Evolutionary conservation across 2,113 vertebrate species (phyloP), one percentile per base, ranked within the genome.

Genomic region (Tupaia tana): DNA sequence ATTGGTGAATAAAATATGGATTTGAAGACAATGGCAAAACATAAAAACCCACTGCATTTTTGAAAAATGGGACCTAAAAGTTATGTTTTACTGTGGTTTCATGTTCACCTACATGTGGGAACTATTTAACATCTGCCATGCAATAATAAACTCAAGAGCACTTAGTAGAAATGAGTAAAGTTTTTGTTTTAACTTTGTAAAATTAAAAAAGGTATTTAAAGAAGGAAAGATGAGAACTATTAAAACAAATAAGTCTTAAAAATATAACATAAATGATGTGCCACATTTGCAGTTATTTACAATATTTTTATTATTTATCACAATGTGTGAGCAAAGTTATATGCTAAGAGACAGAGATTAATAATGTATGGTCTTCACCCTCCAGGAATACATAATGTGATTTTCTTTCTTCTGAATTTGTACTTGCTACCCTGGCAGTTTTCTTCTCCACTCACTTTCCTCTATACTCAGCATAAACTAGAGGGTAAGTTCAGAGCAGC

Each of bases 271-370:
- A 73, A 85, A 67, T 77, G n/a, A 71, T 70, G 29, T 22, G 24
- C 6, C 70, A 15, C 25, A 61, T 89, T 96, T 94, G 9, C 14
- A 86, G 22, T 89, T 93, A 79, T 94, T 93, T 95, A 71, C 7
- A 78, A 70, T 71, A 58, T 4, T 87, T 95, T 73, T 84, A 75
- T 90, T 89, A 86, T 67, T 96, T 95, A 84, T 87, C 27, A 43
- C n/a, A 84, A 27, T 29, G 29, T 20, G 13, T 85, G 67, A 77
- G 8, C 20, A 54, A 78, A 77, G 61, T 19, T 93, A 71, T 34
- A 93, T 80, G 24, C 20, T 80, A 77, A 52, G n/a, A 90, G 71
- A 69, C 27, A 89, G 75, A 80, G 59, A 89, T 93, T 86, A 94
- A 95, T 87, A 94, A 81, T 93, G 52, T 52, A 74, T 92, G 12